Conservation (phyloP, 2,113 vertebrate species). For the Corythaixoides concolor region DNA sequence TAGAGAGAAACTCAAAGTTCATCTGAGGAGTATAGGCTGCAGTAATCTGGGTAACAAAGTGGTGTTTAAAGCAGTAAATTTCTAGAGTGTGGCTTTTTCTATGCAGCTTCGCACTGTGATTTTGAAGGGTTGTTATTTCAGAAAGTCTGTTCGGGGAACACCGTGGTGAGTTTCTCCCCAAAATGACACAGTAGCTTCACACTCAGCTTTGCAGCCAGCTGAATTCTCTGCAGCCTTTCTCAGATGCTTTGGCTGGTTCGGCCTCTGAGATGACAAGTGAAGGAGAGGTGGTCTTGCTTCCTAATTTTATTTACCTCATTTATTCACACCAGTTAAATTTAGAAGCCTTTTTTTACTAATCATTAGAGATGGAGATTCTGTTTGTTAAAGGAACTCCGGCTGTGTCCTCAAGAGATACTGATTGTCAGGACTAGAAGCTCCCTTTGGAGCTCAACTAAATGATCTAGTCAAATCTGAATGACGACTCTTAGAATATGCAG, state of each 20-base stretch:
- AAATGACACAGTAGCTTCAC: background rate
- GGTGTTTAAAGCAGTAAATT: background rate
- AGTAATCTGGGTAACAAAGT: background rate
- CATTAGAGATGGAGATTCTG: background rate
- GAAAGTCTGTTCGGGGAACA: background rate
- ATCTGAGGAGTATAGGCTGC: background rate
- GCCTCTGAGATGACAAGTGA: background rate
- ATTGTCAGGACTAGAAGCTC: background rate
- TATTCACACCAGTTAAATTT: background rate
- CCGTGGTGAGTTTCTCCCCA: background rate
- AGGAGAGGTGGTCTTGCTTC: background rate
- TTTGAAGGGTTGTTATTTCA: background rate
- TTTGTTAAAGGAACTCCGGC: background rate
- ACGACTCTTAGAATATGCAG: background rate
- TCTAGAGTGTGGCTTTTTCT: background rate
- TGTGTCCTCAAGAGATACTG: background rate
- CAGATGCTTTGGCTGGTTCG: background rate
- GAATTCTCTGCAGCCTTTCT: background rate
- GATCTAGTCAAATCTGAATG: background rate
- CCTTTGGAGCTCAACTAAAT: background rate
- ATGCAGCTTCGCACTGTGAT: rapidly evolving
- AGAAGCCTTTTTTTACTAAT: background rate
- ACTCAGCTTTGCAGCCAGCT: background rate
- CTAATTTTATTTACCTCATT: background rate
- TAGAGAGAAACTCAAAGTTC: background rate